Evolutionary conservation across 2,113 vertebrate genomes (phyloP), one percentile per base, ranked within the genome.

Genomic region (Oenanthe oenanthe): DNA sequence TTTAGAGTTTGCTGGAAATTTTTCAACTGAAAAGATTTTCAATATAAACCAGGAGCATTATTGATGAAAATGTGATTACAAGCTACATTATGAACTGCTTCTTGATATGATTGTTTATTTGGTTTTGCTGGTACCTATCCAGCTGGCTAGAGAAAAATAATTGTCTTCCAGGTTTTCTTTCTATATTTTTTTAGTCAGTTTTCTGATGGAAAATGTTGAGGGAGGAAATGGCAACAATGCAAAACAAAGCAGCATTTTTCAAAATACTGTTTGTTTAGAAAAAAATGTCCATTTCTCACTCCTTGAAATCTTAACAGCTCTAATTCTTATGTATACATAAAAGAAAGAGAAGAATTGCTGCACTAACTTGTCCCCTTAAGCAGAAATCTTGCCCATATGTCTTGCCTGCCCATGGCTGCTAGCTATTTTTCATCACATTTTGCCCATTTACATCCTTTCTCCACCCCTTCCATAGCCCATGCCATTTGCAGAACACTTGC

Each of bases 101-200:
- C 75, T 81, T 88, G 67, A 88, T 89, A 83, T 62, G 19, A 85
- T 60, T 88, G 36, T 75, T 91, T 94, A 40, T 79, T 96, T 92
- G 67, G 3, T 75, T 91, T 80, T 89, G 24, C 47, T 96, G 71
- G 38, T 79, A 54, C 63, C 42, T 62, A 7, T 89, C 66, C 78
- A 95, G 71, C 56, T 94, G 78, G 81, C 88, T 89, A 67, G 31
- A 83, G 78, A 76, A 91, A 89, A 89, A 45, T 40, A 89, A 73
- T 34, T 57, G n/a, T 54, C 60, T 94, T 92, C 51, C 78, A 94
- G 22, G 51, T 68, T 92, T 75, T 74, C 10, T 71, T 73, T 70
- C 9, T 56, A 4, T 3, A 6, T 36, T 60, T 80, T 85, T 87
- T 48, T 28, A 31, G 38, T 58, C 58, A 83, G 13, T 82, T 5